Conservation (phyloP, 2,888 invertebrate genomes). For the Tenthredo livida region DNA sequence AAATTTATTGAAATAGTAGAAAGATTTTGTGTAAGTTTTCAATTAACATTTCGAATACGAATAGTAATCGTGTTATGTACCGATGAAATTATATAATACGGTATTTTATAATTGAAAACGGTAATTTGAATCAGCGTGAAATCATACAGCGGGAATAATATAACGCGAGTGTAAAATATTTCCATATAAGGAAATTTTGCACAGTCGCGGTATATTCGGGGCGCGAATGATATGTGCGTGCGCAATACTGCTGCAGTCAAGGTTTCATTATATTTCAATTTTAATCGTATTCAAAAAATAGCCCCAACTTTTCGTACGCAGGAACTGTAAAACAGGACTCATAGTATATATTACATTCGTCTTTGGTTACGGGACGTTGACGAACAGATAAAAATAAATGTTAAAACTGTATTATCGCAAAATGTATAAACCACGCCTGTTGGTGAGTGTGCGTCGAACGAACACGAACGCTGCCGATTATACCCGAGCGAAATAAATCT, state of each 20-base stretch:
- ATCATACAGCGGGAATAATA: constrained; percentile 6
- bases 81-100: background rate
- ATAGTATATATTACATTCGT: constrained; percentile 30
- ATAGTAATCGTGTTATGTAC: background rate
- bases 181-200: constrained; percentile 61
- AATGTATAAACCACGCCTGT: constrained; percentile 61
- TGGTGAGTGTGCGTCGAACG: constrained; percentile 55
- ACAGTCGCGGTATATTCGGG: constrained; percentile 42
- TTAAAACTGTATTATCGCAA: constrained; percentile 57
- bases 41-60: background rate
- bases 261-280: constrained; percentile 42
- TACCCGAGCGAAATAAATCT: constrained; percentile 54
- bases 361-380: constrained; percentile 34
- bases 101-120: background rate
- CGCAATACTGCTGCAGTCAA: constrained; percentile 15
- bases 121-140: constrained; percentile 29
- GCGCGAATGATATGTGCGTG: constrained; percentile 58
- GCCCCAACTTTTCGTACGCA: background rate
- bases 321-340: background rate
- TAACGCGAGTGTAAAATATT: constrained; percentile 32
- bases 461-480: constrained; percentile 53
- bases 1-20: background rate
- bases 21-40: background rate
- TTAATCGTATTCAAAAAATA: background rate
- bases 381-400: constrained; percentile 54